Percentiles rank a stretch among this genome's conserved stretches.
These are phyloP conservation scores for Poicephalus meyeri DNA, from an alignment of 2,113 vertebrate genomes.

Conservation along the genomic window DNA sequence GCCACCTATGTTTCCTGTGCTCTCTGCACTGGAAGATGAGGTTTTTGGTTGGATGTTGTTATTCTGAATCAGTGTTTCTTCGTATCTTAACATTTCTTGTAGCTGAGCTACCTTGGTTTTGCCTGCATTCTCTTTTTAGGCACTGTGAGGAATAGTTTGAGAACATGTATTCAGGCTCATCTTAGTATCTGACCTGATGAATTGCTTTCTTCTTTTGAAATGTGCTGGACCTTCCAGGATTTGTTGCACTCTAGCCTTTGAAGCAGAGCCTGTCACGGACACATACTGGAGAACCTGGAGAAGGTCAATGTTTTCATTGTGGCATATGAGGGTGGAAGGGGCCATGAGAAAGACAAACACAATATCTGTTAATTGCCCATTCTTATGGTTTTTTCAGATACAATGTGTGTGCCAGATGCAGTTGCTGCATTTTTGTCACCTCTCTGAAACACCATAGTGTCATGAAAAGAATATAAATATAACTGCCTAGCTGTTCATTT, in stretches of 20 bases:
- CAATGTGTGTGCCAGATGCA: not conserved
- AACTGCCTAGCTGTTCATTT: not conserved
- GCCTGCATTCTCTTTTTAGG: not conserved
- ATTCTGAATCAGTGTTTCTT: not conserved
- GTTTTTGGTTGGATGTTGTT: not conserved
- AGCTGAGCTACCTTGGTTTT: not conserved
- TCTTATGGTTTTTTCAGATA: not conserved
- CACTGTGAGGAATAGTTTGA: not conserved
- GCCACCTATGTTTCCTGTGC: not conserved
- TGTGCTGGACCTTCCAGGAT: not conserved
- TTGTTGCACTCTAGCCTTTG: not conserved
- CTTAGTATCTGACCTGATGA: not conserved
- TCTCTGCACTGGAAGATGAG: not conserved
- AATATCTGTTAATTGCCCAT: not conserved
- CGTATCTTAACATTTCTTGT: not conserved
- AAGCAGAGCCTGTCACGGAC: not conserved
- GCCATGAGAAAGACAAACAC: not conserved
- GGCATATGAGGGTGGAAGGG: not conserved
- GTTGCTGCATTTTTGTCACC: not conserved
- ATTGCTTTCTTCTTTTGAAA: not conserved
- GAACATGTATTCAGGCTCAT: not conserved
- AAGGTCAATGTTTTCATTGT: not conserved
- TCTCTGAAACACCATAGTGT: not conserved
- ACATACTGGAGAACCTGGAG: not conserved
- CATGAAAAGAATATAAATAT: not conserved